Evolutionary conservation across 2,797 vertebrate species (phyloP), one percentile per base, ranked within the genome.

Genomic region (Ceyx erithaca): DNA sequence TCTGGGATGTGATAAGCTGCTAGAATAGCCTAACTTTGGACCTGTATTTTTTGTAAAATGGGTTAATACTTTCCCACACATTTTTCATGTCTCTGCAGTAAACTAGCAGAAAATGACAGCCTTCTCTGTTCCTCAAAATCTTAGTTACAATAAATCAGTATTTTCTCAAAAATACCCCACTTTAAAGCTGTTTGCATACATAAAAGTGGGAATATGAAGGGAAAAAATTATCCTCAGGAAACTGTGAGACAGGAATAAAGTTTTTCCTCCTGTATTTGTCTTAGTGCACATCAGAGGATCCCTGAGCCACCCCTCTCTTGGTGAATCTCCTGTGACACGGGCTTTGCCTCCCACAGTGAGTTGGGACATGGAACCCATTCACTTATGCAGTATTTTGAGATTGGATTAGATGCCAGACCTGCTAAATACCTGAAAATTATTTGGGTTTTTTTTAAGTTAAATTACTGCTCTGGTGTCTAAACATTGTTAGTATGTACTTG

Each of bases 1-100:
- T 14, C 30, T 49, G 14, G 16, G 28, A 55, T 72, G 23, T 46
- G 4, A 58, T 19, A 71, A 66, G 64, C 21, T 66, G 9, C 37
- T 40, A 26, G 30, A 79, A 52, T 22, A 48, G 23, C 28, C 26
- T 2, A 62, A 11, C 13, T 92, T 79, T 71, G 6, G 7, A 51
- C 5, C 26, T 40, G 0, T 23, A 12, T 69, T 59, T 87, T 46
- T 28, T 0, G 0, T 33, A 28, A n/a, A 6, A 43, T 10, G 14
- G 2, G 4, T 78, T 33, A 61, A 8, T 52, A 52, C 33, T 70
- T 76, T 48, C 25, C 14, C 9, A 31, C 6, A 31, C 3, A 10
- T 23, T 92, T 58, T 77, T 77, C 10, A 22, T 45, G 14, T 68
- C 18, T 87, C 6, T 52, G 17, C 12, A 57, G 37, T 67, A 55